Conservation (phyloP, 2,888 invertebrate species). For the Drosophila hawaiiensis region DNA sequence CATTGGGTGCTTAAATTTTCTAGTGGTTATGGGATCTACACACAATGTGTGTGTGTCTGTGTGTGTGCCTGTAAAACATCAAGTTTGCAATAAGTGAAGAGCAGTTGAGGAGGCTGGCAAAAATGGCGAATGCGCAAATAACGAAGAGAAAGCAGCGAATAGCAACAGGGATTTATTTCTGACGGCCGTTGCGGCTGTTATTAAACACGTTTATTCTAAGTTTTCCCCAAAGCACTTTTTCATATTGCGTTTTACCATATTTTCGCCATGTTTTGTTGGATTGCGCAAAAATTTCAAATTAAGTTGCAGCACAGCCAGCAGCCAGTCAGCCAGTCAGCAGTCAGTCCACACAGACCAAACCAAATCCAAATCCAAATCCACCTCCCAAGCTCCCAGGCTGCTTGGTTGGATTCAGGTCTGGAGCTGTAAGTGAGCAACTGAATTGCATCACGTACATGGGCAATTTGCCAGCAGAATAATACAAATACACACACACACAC, state of each 20-base stretch:
- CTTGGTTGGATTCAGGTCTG: slow-evolving; percentile 29
- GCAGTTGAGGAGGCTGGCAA: slow-evolving; percentile 22
- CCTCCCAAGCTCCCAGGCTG: background rate
- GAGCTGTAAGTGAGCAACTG: slow-evolving; percentile 78
- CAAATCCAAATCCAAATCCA: background rate
- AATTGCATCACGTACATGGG: slow-evolving; percentile 82
- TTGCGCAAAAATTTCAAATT: slow-evolving; percentile 83
- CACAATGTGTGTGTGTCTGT: background rate
- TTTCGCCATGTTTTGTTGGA: slow-evolving; percentile 78
- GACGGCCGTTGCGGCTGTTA: slow-evolving; percentile 57
- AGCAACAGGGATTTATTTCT: slow-evolving; percentile 9
- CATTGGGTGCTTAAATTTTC: slow-evolving; percentile 13
- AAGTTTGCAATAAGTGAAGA: slow-evolving; percentile 48
- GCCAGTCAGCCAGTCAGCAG: background rate
- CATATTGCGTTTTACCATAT: slow-evolving; percentile 77
- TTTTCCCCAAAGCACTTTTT: slow-evolving; percentile 78
- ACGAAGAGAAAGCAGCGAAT: slow-evolving; percentile 20
- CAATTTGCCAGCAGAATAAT: slow-evolving; percentile 81
- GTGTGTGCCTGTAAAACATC: slow-evolving; percentile 29
- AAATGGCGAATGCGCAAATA: slow-evolving; percentile 28
- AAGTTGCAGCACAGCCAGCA: slow-evolving; percentile 73
- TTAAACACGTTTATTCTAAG: slow-evolving; percentile 81
- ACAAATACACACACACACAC: slow-evolving; percentile 50
- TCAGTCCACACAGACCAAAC: background rate
- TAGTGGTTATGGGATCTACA: background rate